These are phyloP conservation scores for Chrysina gloriosa DNA, from an alignment of 2,888 invertebrate genomes.

Conservation along the genomic window DNA sequence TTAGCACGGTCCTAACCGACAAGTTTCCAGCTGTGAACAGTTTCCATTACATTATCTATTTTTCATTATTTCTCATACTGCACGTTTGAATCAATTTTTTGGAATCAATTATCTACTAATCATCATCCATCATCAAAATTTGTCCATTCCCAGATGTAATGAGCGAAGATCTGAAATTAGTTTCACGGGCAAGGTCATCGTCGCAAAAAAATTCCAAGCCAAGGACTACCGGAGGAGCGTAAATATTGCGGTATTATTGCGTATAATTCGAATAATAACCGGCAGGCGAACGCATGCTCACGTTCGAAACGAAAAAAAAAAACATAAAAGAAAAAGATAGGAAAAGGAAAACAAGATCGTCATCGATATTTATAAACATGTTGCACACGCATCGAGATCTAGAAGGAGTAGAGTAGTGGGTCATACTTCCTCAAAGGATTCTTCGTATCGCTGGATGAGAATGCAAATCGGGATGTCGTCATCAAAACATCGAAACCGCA, in stretches of 20 bases:
- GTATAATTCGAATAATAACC: background rate
- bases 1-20: too few relatives aligned
- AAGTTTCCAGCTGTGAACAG: too few relatives aligned
- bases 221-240: background rate
- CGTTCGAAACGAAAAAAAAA: background rate
- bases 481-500: conserved; percentile 10
- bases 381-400: background rate
- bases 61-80: too few relatives aligned
- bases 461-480: conserved; percentile 14
- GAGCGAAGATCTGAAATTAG: too few relatives aligned
- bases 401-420: background rate
- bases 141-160: too few relatives aligned
- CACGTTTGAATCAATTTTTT: too few relatives aligned
- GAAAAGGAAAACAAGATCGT: background rate
- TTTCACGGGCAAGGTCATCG: background rate
- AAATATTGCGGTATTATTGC: background rate
- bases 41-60: too few relatives aligned
- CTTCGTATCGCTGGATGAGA: conserved; percentile 5
- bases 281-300: too few relatives aligned
- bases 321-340: background rate
- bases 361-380: conserved; percentile 12
- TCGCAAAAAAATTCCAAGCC: background rate
- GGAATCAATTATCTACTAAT: too few relatives aligned
- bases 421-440: conserved; percentile 15
- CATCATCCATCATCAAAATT: too few relatives aligned